Evolutionary conservation across 2,797 vertebrate species (phyloP).

Genomic region (Selene dorsalis): DNA sequence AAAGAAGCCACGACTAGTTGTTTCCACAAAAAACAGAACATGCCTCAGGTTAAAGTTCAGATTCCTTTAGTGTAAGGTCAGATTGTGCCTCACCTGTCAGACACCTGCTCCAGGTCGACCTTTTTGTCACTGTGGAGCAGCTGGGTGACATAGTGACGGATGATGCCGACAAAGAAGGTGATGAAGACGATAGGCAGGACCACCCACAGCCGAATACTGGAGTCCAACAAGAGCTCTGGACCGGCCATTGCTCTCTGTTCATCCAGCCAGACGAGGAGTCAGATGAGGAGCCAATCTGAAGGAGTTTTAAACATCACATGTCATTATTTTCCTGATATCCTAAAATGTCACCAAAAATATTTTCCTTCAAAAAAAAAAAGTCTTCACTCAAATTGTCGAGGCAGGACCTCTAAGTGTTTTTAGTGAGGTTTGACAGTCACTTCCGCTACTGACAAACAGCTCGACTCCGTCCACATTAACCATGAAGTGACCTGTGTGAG

Average conservation of each 20-base stretch:
- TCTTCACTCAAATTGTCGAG: no score
- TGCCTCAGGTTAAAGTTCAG: neutral
- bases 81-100: conserved; percentile 82
- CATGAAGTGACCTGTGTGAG: neutral
- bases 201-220: conserved; percentile 89
- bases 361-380: no score
- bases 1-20: neutral
- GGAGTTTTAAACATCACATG: neutral
- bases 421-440: neutral
- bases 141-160: conserved; percentile 87
- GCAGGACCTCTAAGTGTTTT: neutral
- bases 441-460: neutral
- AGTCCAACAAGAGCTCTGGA: conserved; percentile 87
- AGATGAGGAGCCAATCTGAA: conserved; percentile 26
- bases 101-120: conserved; percentile 85
- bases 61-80: neutral
- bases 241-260: conserved; percentile 75
- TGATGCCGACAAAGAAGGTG: conserved; percentile 86
- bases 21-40: neutral
- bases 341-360: neutral
- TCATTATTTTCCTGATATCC: no score
- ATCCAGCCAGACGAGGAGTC: neutral
- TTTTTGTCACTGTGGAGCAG: conserved; percentile 87
- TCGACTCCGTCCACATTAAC: neutral
- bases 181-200: conserved; percentile 89